Percentiles rank a stretch among this genome's conserved stretches.
Evolutionary conservation across 2,113 vertebrate genomes (phyloP).

Genomic region (Nycticryphes semicollaris): DNA sequence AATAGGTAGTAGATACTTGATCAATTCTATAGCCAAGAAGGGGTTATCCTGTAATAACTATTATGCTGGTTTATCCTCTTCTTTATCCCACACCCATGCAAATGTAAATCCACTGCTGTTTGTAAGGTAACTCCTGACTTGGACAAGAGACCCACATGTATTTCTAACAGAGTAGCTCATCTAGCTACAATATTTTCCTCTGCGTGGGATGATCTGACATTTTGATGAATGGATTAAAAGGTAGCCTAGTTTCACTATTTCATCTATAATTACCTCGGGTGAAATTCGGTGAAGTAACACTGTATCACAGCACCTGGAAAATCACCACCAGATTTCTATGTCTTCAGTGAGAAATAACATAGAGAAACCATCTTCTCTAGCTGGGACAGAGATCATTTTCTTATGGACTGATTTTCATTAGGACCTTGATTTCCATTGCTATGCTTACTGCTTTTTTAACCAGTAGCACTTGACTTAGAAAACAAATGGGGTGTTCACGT

Average conservation of each 20-base stretch:
- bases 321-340: background rate
- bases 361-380: background rate
- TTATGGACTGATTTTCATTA: background rate
- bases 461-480: background rate
- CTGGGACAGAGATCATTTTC: background rate
- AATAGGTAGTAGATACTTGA: background rate
- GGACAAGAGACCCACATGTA: background rate
- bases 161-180: background rate
- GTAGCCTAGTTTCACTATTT: background rate
- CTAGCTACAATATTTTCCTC: background rate
- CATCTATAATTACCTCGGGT: background rate
- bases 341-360: background rate
- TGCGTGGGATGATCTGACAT: background rate
- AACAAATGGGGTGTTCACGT: background rate
- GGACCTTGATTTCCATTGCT: background rate
- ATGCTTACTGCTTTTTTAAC: background rate
- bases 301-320: background rate
- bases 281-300: background rate
- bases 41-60: background rate
- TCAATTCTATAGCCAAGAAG: background rate
- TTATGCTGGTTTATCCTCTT: background rate
- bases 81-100: background rate
- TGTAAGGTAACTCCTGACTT: background rate
- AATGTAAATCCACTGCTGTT: background rate
- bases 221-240: slow-evolving; percentile 17